These are phyloP conservation scores for Pelochelys cantorii DNA, from an alignment of 2,797 vertebrate genomes.

Conservation along the genomic window DNA sequence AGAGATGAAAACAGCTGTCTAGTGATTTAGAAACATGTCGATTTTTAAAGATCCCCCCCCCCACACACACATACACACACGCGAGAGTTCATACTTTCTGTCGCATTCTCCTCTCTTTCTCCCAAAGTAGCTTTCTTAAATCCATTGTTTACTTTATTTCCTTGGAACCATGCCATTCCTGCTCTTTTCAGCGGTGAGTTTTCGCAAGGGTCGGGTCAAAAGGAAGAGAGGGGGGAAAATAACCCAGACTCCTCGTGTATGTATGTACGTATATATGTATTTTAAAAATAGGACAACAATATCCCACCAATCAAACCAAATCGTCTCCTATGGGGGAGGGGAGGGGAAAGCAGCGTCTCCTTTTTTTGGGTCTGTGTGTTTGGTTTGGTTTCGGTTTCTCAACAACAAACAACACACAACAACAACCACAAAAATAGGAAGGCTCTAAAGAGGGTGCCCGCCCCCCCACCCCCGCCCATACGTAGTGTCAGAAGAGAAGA, in stretches of 20 bases:
- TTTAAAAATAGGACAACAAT: slow-evolving; percentile 25
- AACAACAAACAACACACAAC: background rate
- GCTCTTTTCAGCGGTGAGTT: slow-evolving; percentile 2
- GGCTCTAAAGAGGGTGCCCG: background rate
- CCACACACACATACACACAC: background rate
- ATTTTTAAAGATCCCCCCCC: background rate
- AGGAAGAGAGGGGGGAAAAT: background rate
- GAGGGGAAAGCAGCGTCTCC: no score
- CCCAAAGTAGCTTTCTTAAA: background rate
- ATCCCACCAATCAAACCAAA: slow-evolving; percentile 7
- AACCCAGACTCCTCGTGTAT: slow-evolving; percentile 15
- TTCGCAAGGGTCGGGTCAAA: background rate
- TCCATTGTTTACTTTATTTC: background rate
- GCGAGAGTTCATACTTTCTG: slow-evolving; percentile 18
- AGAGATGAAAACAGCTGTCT: background rate
- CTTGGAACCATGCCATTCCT: background rate
- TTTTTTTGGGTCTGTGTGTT: slow-evolving; percentile 44
- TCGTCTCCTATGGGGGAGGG: background rate
- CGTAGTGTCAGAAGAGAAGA: background rate
- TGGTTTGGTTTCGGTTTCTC: slow-evolving; percentile 8
- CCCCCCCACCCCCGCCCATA: background rate
- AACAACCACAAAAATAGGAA: background rate
- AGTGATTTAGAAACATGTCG: accelerated
- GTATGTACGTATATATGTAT: background rate
- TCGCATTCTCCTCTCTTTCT: background rate